phyloP scores from a whole-genome alignment of 2,888 invertebrate species.

The Cryptophagus acutangulus region DNA sequence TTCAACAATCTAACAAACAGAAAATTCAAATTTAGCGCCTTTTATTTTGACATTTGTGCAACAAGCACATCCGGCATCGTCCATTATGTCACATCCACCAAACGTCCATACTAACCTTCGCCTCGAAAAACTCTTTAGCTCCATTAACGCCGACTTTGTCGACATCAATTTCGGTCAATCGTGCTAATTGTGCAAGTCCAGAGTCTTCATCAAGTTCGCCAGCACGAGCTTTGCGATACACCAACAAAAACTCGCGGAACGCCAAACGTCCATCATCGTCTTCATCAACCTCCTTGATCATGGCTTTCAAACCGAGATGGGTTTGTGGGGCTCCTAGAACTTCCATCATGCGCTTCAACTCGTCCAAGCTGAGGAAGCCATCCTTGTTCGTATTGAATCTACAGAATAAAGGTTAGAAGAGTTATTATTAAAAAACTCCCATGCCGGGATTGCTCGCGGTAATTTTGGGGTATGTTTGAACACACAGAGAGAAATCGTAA shows the following conservation, averaged over 20 bases:
- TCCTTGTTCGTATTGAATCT: constrained; percentile 89
- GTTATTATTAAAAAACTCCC: too few species aligned
- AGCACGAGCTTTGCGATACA: constrained; percentile 83
- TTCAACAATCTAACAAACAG: constrained; percentile 71
- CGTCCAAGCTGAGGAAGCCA: constrained; percentile 81
- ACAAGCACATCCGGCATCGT: not conserved
- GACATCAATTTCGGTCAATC: constrained; percentile 86
- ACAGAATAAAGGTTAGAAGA: constrained; percentile 39
- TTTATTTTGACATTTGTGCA: not conserved
- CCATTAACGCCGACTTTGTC: constrained; percentile 92
- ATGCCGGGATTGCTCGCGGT: too few species aligned
- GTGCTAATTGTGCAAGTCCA: constrained; percentile 79
- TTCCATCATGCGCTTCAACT: constrained; percentile 96
- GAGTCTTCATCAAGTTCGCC: constrained; percentile 85
- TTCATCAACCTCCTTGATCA: constrained; percentile 90
- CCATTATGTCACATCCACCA: too few species aligned
- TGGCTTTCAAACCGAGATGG: constrained; percentile 87
- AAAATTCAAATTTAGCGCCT: constrained; percentile 3
- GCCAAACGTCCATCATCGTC: constrained; percentile 82
- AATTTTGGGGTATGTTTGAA: too few species aligned
- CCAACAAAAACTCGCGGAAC: constrained; percentile 81
- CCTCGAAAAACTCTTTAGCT: constrained; percentile 93
- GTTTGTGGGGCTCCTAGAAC: constrained; percentile 93
- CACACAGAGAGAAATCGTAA: too few species aligned
- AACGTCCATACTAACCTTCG: constrained; percentile 61